phyloP scores from a whole-genome alignment of 2,113 vertebrate genomes.

The Columba livia region DNA sequence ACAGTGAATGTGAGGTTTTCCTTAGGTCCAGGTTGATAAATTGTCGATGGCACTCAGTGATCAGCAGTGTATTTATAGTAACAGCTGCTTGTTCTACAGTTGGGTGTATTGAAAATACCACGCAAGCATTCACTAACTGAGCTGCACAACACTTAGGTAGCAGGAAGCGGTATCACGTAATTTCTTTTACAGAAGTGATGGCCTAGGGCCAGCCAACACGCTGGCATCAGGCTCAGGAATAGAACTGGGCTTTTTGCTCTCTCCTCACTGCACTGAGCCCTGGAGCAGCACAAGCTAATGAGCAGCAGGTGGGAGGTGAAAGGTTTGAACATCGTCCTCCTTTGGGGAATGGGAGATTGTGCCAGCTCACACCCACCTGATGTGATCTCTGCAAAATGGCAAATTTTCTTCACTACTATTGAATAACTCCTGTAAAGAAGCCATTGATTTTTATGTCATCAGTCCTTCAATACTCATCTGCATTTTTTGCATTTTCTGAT shows the following conservation, averaged over 20 bases:
- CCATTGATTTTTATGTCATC: constrained; percentile 34
- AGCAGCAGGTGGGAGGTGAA: neutral
- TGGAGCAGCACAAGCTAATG: neutral
- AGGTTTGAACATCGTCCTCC: neutral
- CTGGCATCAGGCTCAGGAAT: neutral
- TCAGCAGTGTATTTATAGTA: constrained; percentile 16
- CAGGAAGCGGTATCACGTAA: neutral
- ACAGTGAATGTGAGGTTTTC: neutral
- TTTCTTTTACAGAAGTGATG: neutral
- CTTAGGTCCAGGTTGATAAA: neutral
- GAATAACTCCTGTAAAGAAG: constrained; percentile 3
- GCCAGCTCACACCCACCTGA: neutral
- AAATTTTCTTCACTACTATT: neutral
- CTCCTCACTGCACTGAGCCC: neutral
- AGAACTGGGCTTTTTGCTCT: neutral
- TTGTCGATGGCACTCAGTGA: neutral
- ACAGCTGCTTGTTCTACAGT: neutral
- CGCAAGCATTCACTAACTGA: neutral
- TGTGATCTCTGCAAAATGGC: neutral
- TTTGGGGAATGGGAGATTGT: neutral
- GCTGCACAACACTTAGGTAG: neutral
- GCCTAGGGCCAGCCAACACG: neutral
- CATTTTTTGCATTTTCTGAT: constrained; percentile 24
- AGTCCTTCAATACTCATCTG: neutral
- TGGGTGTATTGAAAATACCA: neutral